These are phyloP conservation scores for Antheraea mylitta DNA, from an alignment of 1,140 invertebrate species.

Conservation along the genomic window DNA sequence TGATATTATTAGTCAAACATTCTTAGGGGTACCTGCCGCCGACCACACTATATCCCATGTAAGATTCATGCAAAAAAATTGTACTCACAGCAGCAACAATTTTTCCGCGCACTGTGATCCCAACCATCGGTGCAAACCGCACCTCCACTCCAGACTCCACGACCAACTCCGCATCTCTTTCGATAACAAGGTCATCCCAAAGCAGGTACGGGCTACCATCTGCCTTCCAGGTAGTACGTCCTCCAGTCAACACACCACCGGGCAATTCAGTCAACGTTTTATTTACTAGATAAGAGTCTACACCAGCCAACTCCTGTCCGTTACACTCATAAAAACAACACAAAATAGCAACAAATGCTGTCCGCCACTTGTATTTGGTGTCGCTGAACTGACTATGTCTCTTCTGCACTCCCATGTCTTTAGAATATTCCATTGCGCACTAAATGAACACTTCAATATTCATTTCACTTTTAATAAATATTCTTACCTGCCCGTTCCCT, in stretches of 20 bases:
- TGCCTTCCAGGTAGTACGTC: constrained; percentile 77
- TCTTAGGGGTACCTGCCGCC: background rate
- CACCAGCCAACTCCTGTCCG: constrained; percentile 49
- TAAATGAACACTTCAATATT: constrained; percentile 51
- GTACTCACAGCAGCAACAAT: constrained; percentile 90
- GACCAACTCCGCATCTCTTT: constrained; percentile 85
- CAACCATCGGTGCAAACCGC: constrained; percentile 92
- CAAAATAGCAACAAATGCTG: constrained; percentile 49
- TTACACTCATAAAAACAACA: constrained; percentile 47
- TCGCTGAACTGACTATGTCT: constrained; percentile 76
- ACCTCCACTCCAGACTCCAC: constrained; percentile 93
- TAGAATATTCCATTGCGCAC: constrained; percentile 52
- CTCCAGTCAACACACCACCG: constrained; percentile 80
- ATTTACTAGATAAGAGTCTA: constrained; percentile 65
- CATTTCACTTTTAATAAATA: constrained; percentile 56
- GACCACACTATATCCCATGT: background rate
- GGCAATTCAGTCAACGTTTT: constrained; percentile 80
- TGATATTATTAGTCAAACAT: no score
- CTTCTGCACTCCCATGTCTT: constrained; percentile 68
- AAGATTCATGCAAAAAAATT: background rate
- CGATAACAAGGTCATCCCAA: constrained; percentile 89
- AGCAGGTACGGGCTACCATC: constrained; percentile 88
- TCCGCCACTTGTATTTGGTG: constrained; percentile 78
- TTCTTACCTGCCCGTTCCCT: constrained; percentile 36
- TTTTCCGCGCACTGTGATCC: constrained; percentile 93